Evolutionary conservation across 2,113 vertebrate species (phyloP).

Genomic region (Murina feae): DNA sequence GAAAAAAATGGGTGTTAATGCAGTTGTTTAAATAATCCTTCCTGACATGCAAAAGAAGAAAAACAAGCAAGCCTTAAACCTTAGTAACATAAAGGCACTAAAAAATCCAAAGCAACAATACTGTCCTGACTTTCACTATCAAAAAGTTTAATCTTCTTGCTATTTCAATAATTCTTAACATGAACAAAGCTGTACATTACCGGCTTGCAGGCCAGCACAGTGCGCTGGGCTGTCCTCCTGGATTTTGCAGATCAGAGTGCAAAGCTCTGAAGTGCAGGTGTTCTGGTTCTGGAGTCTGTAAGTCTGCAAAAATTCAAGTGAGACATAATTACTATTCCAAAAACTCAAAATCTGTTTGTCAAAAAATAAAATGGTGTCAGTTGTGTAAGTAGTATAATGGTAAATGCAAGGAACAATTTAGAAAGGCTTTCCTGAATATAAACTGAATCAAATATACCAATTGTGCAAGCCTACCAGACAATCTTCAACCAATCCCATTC

Average conservation of each 20-base stretch:
- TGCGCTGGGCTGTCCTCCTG: conserved; percentile 89
- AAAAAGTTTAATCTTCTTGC: background rate
- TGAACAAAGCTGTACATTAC: conserved; percentile 76
- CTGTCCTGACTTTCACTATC: background rate
- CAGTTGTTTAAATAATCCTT: background rate
- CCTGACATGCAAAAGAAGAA: background rate
- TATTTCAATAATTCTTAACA: background rate
- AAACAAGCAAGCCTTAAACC: background rate
- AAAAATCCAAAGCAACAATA: background rate
- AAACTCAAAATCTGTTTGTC: background rate
- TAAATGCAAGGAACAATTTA: background rate
- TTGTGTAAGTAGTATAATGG: background rate
- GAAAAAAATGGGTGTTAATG: background rate
- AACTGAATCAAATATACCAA: background rate
- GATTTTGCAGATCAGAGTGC: conserved; percentile 87
- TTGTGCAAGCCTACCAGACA: background rate
- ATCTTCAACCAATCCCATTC: background rate
- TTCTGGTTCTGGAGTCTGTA: conserved; percentile 82
- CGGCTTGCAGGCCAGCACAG: conserved; percentile 88
- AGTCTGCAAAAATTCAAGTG: conserved; percentile 81
- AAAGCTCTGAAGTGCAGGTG: conserved; percentile 80
- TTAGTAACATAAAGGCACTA: background rate
- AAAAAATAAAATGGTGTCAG: background rate
- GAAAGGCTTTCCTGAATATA: background rate
- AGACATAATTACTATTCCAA: background rate